These are phyloP conservation scores for Sparidentex hasta DNA, from an alignment of 2,797 vertebrate species.

Conservation along the genomic window DNA sequence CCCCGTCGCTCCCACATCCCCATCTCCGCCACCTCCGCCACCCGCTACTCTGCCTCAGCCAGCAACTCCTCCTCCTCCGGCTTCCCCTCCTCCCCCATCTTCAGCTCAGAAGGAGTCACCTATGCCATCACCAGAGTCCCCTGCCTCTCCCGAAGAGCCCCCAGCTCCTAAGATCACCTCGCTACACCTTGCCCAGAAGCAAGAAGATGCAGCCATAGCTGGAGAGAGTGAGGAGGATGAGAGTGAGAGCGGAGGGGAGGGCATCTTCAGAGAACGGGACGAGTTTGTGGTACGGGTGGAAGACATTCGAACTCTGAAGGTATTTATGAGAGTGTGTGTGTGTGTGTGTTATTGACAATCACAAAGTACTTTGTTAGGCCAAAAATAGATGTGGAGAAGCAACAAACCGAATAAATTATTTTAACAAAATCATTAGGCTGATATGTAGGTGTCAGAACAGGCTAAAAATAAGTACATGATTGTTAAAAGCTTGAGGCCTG, in stretches of 20 bases:
- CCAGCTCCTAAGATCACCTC: constrained; percentile 87
- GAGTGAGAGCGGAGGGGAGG: constrained; percentile 93
- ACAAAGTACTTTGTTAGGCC: background rate
- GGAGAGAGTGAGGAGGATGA: constrained; percentile 95
- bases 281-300: constrained; percentile 95
- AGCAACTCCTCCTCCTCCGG: constrained; percentile 68
- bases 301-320: constrained; percentile 93
- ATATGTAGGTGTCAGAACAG: background rate
- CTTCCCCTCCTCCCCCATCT: constrained; percentile 75
- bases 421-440: background rate
- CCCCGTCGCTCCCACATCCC: constrained; percentile 66
- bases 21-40: constrained; percentile 62
- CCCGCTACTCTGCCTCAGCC: constrained; percentile 80
- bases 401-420: background rate
- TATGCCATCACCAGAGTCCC: constrained; percentile 82
- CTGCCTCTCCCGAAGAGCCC: constrained; percentile 87
- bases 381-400: background rate
- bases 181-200: constrained; percentile 93
- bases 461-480: background rate
- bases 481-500: background rate
- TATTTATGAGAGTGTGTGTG: constrained; percentile 58
- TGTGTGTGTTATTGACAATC: background rate
- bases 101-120: constrained; percentile 77
- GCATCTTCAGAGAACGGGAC: constrained; percentile 95
- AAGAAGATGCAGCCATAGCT: constrained; percentile 91